A percentile compares a stretch with the other conserved stretches of the same genome.
Evolutionary conservation across 2,113 vertebrate species (phyloP).

Genomic region (Oryzias melastigma): DNA sequence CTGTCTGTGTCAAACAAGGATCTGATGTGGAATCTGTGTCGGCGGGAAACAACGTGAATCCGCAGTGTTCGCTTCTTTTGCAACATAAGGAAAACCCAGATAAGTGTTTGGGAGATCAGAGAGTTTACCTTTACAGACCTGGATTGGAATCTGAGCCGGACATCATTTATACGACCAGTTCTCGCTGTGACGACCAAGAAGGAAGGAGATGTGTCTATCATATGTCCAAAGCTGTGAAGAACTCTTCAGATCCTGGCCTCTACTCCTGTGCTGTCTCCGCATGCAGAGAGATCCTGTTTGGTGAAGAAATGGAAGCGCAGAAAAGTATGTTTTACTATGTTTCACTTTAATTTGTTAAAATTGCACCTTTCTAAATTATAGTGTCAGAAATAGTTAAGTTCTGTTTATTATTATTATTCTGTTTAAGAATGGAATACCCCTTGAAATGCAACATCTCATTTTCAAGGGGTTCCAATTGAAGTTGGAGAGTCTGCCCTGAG

Average conservation of each 20-base stretch:
- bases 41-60: conserved; percentile 11
- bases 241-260: conserved; percentile 34
- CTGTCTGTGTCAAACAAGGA: conserved; percentile 15
- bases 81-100: background rate
- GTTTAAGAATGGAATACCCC: too few species aligned
- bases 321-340: conserved; percentile 7
- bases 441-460: too few species aligned
- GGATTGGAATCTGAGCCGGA: conserved; percentile 1
- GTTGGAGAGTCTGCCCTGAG: too few species aligned
- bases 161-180: conserved; percentile 23
- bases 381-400: too few species aligned
- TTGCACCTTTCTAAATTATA: too few species aligned
- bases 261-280: conserved; percentile 58
- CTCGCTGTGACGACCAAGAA: background rate
- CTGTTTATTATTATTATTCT: too few species aligned
- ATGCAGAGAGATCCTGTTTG: conserved; percentile 55
- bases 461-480: too few species aligned
- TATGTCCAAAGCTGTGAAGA: conserved; percentile 34
- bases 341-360: too few species aligned
- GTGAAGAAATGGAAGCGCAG: conserved; percentile 37
- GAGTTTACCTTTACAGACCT: conserved; percentile 43
- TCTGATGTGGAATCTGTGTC: background rate
- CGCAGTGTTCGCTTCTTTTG: conserved; percentile 51
- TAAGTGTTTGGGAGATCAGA: conserved; percentile 28
- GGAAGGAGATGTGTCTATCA: conserved; percentile 39